phyloP scores from a whole-genome alignment of 2,888 invertebrate genomes.

The Lagria hirta region DNA sequence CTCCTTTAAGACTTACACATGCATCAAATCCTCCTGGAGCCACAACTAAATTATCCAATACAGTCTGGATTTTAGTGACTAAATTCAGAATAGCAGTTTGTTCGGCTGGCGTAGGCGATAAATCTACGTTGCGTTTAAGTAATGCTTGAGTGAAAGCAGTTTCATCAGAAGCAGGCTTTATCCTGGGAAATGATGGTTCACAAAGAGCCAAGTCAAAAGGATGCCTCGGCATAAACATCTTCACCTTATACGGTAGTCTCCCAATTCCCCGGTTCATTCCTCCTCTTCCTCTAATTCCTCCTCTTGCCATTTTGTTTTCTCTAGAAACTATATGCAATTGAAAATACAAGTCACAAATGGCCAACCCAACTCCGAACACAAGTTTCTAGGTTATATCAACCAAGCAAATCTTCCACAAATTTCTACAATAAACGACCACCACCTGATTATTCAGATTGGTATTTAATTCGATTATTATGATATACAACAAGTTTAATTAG shows the following conservation, averaged over 20 bases:
- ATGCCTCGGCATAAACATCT: conserved; percentile 70
- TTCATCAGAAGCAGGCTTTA: conserved; percentile 81
- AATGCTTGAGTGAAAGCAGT: conserved; percentile 84
- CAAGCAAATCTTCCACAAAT: no score
- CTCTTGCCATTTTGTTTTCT: conserved; percentile 81
- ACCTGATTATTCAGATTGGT: no score
- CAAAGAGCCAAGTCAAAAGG: conserved; percentile 87
- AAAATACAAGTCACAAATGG: no score
- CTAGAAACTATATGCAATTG: no score
- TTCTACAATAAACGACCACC: no score
- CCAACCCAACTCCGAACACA: no score
- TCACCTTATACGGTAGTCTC: conserved; percentile 65
- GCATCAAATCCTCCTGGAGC: conserved; percentile 93
- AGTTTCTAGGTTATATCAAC: no score
- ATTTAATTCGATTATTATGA: no score
- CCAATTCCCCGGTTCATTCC: conserved; percentile 68
- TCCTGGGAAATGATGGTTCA: conserved; percentile 86
- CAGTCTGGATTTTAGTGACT: conserved; percentile 92
- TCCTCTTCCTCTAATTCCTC: conserved; percentile 65
- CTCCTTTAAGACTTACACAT: conserved; percentile 73
- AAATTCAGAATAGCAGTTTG: conserved; percentile 91
- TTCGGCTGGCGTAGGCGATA: conserved; percentile 88
- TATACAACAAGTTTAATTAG: no score
- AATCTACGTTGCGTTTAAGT: conserved; percentile 86
- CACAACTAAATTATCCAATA: conserved; percentile 91